Conservation (phyloP, 2,113 vertebrate genomes). For the Argyrosomus japonicus region DNA sequence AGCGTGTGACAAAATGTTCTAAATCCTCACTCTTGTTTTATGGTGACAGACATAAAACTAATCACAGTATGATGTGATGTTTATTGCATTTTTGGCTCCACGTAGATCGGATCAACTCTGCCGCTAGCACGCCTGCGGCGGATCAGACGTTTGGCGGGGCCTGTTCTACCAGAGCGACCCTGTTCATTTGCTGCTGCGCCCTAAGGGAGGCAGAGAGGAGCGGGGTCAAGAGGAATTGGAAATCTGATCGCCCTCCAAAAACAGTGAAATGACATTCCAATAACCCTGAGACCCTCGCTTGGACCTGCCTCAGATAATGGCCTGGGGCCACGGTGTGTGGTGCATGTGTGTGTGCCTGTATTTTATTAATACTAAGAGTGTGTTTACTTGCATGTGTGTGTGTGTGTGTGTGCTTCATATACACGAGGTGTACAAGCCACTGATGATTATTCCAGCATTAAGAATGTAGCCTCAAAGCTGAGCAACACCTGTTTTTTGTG, state of each 20-base stretch:
- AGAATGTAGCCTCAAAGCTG: background rate
- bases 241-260: slow-evolving; percentile 71
- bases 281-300: slow-evolving; percentile 61
- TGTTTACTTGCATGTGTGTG: slow-evolving; percentile 8
- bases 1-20: slow-evolving; percentile 45
- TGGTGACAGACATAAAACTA: slow-evolving; percentile 63
- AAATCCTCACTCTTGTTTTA: slow-evolving; percentile 43
- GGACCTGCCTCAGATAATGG: slow-evolving; percentile 62
- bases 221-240: slow-evolving; percentile 65
- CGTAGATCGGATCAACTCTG: slow-evolving; percentile 46
- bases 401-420: background rate
- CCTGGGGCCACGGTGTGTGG: slow-evolving; percentile 32
- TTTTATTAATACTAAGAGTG: slow-evolving; percentile 23
- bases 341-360: slow-evolving; percentile 19
- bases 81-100: slow-evolving; percentile 61
- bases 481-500: background rate
- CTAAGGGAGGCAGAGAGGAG: slow-evolving; percentile 44
- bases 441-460: slow-evolving; percentile 4
- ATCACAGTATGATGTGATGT: slow-evolving; percentile 55
- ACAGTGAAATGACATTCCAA: slow-evolving; percentile 73
- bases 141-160: slow-evolving; percentile 29
- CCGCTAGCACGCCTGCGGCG: slow-evolving; percentile 57
- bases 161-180: slow-evolving; percentile 63
- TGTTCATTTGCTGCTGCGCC: slow-evolving; percentile 59
- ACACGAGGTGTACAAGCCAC: slow-evolving; percentile 3